Base-by-base conservation (phyloP, 2,888 invertebrate genomes). In the Heliconius cydno region DNA sequence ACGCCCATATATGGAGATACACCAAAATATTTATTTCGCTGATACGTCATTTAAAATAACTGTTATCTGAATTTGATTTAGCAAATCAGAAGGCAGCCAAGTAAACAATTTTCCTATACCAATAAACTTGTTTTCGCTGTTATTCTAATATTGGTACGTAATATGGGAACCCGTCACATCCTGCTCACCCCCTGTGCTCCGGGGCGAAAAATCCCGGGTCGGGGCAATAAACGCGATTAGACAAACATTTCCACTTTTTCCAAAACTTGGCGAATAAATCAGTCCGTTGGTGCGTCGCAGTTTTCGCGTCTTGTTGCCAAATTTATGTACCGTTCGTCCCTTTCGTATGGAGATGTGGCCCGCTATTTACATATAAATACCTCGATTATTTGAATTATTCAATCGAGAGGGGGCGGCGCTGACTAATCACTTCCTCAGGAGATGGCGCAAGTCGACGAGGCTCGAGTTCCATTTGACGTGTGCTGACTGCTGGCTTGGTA, bases 311-410 rank as follows among this genome's bases (percentile, higher is more conserved):
- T 92, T 94, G 94, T 93, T 93, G 92, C 94, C 93, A 94, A 95
- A 94, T 95, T 95, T 95, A 95, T 95, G 95, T 94, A 94, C 94
- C 94, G 93, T 93, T 94, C 93, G 94, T 93, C 92, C 94, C 94
- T 95, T 95, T 94, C 95, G 94, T 94, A 95, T 95, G 95, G 94
- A 94, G 95, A 95, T 95, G 93, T 92, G 91, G 92, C 89, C 92
- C 91, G 92, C 94, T 92, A 94, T 95, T 94, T 94, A 94, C 95
- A 94, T 95, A 94, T 95, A 94, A 95, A 95, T 94, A 94, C 94
- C 94, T 93, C 94, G 94, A 95, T 95, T 95, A 95, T 95, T 95
- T 95, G 95, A 95, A 95, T 95, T 95, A 95, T 95, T 95, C 95
- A 95, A 95, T 95, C 94, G 95, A 94, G 95, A 94, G 94, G 94